These are phyloP conservation scores for Timandra comae DNA, from an alignment of 2,888 invertebrate genomes.

Conservation along the genomic window DNA sequence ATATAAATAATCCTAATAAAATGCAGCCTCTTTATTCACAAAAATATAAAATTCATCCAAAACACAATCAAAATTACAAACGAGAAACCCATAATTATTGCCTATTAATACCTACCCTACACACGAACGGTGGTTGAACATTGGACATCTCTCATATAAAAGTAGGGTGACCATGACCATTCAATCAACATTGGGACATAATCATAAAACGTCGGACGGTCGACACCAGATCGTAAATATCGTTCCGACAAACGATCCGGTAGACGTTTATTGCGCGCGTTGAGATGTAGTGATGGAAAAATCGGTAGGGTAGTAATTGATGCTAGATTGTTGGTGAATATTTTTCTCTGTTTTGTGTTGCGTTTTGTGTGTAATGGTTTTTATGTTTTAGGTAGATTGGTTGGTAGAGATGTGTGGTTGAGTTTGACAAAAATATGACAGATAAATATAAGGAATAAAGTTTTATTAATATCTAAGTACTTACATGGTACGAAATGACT, in stretches of 20 bases:
- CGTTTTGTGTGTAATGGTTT: too few species aligned
- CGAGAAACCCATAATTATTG: too few species aligned
- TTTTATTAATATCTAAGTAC: too few species aligned
- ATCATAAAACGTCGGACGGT: constrained; percentile 63
- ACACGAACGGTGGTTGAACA: too few species aligned
- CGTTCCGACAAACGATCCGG: constrained; percentile 34
- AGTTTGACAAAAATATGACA: not conserved
- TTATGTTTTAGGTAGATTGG: not conserved
- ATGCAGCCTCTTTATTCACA: too few species aligned
- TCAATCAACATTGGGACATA: constrained; percentile 71
- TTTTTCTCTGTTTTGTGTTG: constrained; percentile 23
- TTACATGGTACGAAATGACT: too few species aligned
- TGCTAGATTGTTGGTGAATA: constrained; percentile 34
- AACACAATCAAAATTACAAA: not conserved
- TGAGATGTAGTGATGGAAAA: constrained; percentile 62
- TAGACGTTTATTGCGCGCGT: constrained; percentile 51
- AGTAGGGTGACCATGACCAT: constrained; percentile 61
- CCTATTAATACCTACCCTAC: too few species aligned
- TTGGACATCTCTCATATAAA: constrained; percentile 6
- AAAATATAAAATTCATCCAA: too few species aligned
- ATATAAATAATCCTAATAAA: too few species aligned
- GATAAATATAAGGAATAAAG: not conserved
- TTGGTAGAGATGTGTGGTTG: not conserved
- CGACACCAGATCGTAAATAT: constrained; percentile 61
- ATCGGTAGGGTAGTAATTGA: constrained; percentile 60